Evolutionary conservation across 2,113 vertebrate genomes (phyloP).

Genomic region (Leiothrix lutea): DNA sequence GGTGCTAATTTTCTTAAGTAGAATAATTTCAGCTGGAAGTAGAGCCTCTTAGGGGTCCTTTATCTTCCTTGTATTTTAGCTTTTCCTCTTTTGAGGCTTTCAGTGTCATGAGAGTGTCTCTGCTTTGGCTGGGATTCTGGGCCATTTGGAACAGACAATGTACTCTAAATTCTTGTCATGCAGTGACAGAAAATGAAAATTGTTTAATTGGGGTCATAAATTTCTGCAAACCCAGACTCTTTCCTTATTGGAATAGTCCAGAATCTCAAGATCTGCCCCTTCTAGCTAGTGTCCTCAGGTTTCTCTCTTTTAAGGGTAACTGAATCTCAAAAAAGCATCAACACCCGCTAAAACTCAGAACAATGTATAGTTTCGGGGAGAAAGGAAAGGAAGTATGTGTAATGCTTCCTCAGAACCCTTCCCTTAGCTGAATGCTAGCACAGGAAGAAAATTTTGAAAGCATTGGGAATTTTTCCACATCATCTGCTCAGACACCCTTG

Average conservation of each 20-base stretch:
- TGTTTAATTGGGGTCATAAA: not conserved
- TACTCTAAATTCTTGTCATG: not conserved
- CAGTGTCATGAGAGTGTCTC: not conserved
- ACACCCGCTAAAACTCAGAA: not conserved
- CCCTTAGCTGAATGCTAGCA: not conserved
- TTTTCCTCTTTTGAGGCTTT: not conserved
- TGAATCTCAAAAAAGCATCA: not conserved
- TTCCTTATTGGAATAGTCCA: not conserved
- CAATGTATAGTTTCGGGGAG: not conserved
- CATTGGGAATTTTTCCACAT: not conserved
- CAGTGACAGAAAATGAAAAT: not conserved
- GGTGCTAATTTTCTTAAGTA: constrained; percentile 55
- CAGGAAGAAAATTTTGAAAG: not conserved
- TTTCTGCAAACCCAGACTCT: not conserved
- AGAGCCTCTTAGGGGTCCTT: not conserved
- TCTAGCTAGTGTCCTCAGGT: not conserved
- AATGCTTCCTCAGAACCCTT: not conserved
- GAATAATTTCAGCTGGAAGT: constrained; percentile 12
- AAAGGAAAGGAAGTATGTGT: not conserved
- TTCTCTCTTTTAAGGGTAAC: not conserved
- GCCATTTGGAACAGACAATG: not conserved
- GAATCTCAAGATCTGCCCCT: not conserved
- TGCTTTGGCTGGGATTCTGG: not conserved
- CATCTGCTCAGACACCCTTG: not conserved
- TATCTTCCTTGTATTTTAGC: not conserved